Conservation (phyloP, 2,113 vertebrate species). For the Polyodon spathula region DNA sequence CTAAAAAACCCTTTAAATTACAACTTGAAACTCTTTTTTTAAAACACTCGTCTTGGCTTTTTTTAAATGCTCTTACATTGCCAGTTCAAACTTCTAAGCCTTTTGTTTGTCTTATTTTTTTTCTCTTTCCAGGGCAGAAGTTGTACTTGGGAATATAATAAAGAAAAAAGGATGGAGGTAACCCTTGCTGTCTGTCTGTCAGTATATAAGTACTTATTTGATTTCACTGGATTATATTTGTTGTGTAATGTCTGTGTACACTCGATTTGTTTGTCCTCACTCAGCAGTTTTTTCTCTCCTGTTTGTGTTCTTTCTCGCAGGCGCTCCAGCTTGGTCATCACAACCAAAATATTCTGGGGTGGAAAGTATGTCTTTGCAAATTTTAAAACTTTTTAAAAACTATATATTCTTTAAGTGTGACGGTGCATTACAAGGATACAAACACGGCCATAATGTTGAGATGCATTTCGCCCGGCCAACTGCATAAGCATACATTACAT, state of each 20-base stretch:
- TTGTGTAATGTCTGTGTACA: constrained; percentile 9
- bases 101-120: neutral
- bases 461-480: no score
- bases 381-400: no score
- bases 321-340: constrained; percentile 94
- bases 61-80: neutral
- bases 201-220: no score
- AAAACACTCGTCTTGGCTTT: neutral
- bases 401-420: constrained; percentile 4
- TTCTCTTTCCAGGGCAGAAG: constrained; percentile 44
- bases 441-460: no score
- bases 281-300: constrained; percentile 16
- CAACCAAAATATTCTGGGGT: constrained; percentile 98
- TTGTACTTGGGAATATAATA: constrained; percentile 65
- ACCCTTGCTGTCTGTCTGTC: constrained; percentile 8
- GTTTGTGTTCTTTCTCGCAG: constrained; percentile 45
- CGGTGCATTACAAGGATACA: no score
- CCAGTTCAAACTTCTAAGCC: neutral
- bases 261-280: constrained; percentile 5
- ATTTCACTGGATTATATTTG: constrained; percentile 13
- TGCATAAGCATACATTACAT: no score
- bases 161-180: constrained; percentile 78
- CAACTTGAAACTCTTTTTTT: neutral
- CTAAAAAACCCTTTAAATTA: neutral
- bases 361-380: constrained; percentile 80